These are phyloP conservation scores for Acronicta leporina DNA, from an alignment of 2,888 invertebrate species.

Conservation along the genomic window DNA sequence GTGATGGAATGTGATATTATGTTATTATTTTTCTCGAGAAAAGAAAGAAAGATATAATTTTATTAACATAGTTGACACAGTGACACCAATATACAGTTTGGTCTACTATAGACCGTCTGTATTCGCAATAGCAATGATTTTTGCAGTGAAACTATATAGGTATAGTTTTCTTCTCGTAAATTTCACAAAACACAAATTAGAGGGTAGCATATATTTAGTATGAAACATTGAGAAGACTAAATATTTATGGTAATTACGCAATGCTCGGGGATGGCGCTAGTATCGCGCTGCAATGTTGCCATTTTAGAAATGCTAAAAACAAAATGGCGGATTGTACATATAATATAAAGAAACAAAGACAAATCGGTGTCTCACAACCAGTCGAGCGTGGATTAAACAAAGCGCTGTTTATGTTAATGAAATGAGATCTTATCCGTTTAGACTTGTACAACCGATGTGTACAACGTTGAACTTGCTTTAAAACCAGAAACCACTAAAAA, in stretches of 20 bases:
- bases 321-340: constrained; percentile 36
- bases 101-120: too few species aligned
- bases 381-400: constrained; percentile 60
- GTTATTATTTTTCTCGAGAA: too few species aligned
- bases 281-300: constrained; percentile 37
- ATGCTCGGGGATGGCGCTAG: constrained; percentile 27
- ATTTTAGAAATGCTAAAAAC: constrained; percentile 36
- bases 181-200: too few species aligned
- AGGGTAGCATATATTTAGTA: too few species aligned
- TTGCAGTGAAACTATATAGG: too few species aligned
- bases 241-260: constrained; percentile 33
- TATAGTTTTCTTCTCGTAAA: too few species aligned
- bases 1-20: too few species aligned
- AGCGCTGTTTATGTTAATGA: constrained; percentile 72
- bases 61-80: too few species aligned
- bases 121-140: too few species aligned
- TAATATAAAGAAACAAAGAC: constrained; percentile 57
- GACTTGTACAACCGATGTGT: constrained; percentile 21
- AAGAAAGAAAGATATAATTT: too few species aligned
- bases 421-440: constrained; percentile 65
- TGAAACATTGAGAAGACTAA: too few species aligned
- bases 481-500: constrained; percentile 7
- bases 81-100: too few species aligned
- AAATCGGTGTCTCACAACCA: constrained; percentile 47
- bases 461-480: constrained; percentile 39